Evolutionary conservation across 2,797 vertebrate species (phyloP).

Genomic region (Hirundo rustica): DNA sequence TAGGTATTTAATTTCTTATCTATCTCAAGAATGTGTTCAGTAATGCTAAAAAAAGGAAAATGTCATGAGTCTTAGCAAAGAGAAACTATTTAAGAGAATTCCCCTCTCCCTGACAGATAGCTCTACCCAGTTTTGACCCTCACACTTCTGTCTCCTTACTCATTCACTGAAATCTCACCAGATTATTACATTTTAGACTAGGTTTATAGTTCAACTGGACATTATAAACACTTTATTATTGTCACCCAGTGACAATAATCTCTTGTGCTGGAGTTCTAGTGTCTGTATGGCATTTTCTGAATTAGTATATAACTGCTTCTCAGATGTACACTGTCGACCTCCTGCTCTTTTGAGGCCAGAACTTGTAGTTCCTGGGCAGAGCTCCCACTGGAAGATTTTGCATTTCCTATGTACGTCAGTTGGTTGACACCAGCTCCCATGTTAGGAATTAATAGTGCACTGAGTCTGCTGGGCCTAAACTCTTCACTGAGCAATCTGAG

Average conservation of each 20-base stretch:
- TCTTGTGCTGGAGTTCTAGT: not conserved
- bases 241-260: not conserved
- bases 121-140: not conserved
- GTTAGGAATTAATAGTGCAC: not conserved
- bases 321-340: not conserved
- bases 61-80: not conserved
- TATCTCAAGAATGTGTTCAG: not conserved
- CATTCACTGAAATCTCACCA: not conserved
- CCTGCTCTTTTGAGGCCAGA: not conserved
- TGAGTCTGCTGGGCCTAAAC: not conserved
- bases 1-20: not conserved
- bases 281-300: not conserved
- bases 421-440: not conserved
- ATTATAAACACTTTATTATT: not conserved
- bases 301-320: not conserved
- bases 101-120: not conserved
- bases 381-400: not conserved
- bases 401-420: not conserved
- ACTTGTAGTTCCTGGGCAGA: not conserved
- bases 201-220: not conserved
- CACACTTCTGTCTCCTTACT: not conserved
- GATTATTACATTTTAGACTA: not conserved
- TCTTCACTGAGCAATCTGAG: not conserved
- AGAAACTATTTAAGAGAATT: not conserved
- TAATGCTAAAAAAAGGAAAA: not conserved